Conservation (phyloP, 2,113 vertebrate genomes). For the Rostratula benghalensis region DNA sequence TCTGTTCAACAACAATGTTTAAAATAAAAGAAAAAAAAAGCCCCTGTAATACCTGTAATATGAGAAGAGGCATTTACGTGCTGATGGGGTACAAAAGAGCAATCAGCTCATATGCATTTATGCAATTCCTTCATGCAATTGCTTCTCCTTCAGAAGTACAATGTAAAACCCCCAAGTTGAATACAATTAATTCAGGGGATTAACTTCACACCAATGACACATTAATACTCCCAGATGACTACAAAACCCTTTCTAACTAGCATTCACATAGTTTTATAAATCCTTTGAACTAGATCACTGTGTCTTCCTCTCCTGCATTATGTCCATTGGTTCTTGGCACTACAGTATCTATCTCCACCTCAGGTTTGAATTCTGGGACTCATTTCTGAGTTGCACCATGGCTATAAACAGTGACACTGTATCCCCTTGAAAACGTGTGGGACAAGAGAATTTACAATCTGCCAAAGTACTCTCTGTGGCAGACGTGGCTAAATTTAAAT, state of each 20-base stretch:
- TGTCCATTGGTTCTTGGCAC: background rate
- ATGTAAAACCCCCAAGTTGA: background rate
- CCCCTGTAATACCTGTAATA: background rate
- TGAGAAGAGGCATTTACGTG: background rate
- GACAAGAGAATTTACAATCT: background rate
- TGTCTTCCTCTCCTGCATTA: background rate
- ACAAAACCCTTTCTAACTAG: background rate
- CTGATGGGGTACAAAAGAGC: background rate
- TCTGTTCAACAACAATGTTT: background rate
- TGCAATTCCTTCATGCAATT: background rate
- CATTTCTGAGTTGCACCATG: background rate
- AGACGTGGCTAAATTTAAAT: background rate
- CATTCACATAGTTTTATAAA: background rate
- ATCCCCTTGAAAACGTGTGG: rapidly evolving
- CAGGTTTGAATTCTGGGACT: background rate
- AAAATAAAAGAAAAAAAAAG: background rate
- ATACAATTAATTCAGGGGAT: background rate
- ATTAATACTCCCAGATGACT: background rate
- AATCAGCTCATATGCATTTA: background rate
- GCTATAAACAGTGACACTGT: background rate
- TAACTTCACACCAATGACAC: background rate
- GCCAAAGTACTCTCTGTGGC: background rate
- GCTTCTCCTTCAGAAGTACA: background rate
- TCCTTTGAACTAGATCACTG: background rate
- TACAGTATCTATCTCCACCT: background rate